These are phyloP conservation scores for Sphecodes monilicornis DNA, from an alignment of 2,888 invertebrate species.

Conservation along the genomic window DNA sequence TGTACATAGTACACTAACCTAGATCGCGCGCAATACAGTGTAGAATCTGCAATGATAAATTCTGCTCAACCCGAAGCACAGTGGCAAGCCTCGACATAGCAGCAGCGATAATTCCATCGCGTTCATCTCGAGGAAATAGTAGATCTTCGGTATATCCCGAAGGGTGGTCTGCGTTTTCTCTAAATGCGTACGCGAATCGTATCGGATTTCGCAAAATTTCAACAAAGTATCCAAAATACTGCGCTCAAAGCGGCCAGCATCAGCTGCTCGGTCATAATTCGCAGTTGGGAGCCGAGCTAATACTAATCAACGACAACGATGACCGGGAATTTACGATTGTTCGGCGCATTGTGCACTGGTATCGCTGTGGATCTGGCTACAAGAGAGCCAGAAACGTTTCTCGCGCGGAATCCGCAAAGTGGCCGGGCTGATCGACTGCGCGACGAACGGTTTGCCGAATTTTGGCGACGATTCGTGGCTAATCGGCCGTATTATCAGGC, in stretches of 20 bases:
- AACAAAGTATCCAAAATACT: neutral
- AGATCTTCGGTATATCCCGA: neutral
- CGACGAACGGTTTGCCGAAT: constrained; percentile 14
- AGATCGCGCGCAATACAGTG: too few species aligned
- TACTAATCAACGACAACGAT: constrained; percentile 11
- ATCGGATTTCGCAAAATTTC: neutral
- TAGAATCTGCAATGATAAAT: too few species aligned
- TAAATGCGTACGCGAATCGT: neutral
- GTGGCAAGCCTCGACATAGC: neutral
- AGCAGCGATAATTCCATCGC: neutral
- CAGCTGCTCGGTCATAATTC: constrained; percentile 58
- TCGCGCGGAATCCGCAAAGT: constrained; percentile 53
- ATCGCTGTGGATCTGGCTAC: neutral
- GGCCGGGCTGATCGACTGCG: constrained; percentile 38
- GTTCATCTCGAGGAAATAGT: neutral
- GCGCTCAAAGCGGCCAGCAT: neutral
- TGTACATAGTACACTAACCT: neutral
- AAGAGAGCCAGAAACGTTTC: constrained; percentile 9
- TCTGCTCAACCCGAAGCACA: neutral
- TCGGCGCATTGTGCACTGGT: neutral
- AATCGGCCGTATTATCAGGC: constrained; percentile 46
- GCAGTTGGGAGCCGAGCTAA: constrained; percentile 69
- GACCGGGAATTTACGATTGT: constrained; percentile 2
- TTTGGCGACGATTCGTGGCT: constrained; percentile 44
- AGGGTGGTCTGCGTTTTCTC: neutral